Base-by-base conservation (phyloP, 2,797 vertebrate species). In the Coregonus ussuriensis region DNA sequence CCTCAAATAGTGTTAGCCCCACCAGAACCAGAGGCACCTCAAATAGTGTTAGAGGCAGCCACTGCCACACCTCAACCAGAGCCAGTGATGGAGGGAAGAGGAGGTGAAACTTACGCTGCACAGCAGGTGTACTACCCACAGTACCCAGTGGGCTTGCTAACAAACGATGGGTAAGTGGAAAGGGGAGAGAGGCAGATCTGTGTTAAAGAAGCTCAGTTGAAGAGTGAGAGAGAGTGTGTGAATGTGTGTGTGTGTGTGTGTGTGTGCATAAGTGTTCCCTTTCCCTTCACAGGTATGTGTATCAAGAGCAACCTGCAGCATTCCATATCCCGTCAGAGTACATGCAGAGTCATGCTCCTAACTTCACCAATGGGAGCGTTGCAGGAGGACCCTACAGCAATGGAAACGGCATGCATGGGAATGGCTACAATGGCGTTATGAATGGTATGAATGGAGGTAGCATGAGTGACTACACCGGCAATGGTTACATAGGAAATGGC, bases 251-350 rank as follows among this genome's bases (percentile, higher is more conserved):
- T 68, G 29, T 37, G 18, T 6, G 6, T 69, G 67, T 41, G 4
- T 54, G 25, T 18, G 2, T 72, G 25, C 25, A 70, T 7, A 21
- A 21, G n/a, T 25, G 7, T 0, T 41, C 59, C 14, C 47, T 73
- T 18, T 74, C n/a, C 35, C 79, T 2, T 67, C 25, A 15, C 37
- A 94, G 94, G 31, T 91, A 81, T n/a, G 31, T 70, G 47, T 93
- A 88, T 82, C 85, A 86, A 75, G 91, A 91, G 9, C 70, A 35
- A 56, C 73, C 29, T 3, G 74, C 75, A 5, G 86, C 1, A 51
- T 47, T 21, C 13, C 51, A 21, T 14, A 29, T 25, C 71, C 68
- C 77, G 1, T 84, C 3, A 67, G 75, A 47, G 83, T 75, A 13
- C 74, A 74, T 53, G 52, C 70, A 53, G 70, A 54, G 54, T 56